Evolutionary conservation across 2,888 invertebrate species (phyloP).

Genomic region (Branchipolynoe longqiensis): DNA sequence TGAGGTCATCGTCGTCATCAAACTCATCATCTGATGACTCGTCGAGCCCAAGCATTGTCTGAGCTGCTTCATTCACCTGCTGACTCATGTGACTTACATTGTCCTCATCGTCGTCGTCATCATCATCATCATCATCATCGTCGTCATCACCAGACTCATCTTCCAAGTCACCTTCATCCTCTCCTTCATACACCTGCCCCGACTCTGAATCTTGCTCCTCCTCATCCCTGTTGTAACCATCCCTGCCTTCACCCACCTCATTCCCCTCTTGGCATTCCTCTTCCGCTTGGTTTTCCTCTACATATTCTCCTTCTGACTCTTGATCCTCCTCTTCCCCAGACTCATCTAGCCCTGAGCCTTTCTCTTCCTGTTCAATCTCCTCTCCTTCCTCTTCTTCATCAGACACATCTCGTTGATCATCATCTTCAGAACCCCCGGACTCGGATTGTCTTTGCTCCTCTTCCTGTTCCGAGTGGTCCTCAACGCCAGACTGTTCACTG

Average conservation of each 20-base stretch:
- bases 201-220: conserved; percentile 18
- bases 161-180: background rate
- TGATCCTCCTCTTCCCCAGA: background rate
- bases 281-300: background rate
- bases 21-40: background rate
- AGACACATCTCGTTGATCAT: background rate
- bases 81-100: background rate
- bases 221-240: conserved; percentile 8
- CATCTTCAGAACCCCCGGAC: background rate
- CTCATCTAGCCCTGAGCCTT: background rate
- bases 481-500: background rate
- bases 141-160: no score
- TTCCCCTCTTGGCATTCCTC: background rate
- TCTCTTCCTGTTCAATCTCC: background rate
- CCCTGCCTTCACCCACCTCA: background rate
- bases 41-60: conserved; percentile 24
- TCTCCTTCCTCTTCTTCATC: background rate
- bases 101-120: background rate
- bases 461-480: conserved; percentile 11
- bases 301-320: conserved; percentile 8
- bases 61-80: conserved; percentile 30
- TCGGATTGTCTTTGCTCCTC: conserved; percentile 12
- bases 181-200: background rate
- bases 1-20: conserved; percentile 30
- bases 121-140: background rate